Percentiles rank a stretch among this genome's conserved stretches.
Conservation (phyloP, 2,888 invertebrate species). For the Atrina japonica region DNA sequence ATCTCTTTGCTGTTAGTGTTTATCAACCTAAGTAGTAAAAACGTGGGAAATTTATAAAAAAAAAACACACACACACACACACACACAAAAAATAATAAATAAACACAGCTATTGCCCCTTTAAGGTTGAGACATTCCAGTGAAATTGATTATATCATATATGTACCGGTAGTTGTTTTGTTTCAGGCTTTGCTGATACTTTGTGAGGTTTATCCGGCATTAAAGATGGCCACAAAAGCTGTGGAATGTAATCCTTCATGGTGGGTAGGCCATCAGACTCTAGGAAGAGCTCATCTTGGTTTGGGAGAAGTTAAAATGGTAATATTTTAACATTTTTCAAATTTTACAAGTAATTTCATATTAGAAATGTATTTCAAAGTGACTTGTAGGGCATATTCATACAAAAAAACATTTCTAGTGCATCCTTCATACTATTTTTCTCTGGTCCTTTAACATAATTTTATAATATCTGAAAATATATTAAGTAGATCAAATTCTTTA, state of each 20-base stretch:
- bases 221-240: slow-evolving; percentile 76
- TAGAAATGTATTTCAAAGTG: neutral
- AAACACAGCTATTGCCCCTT: too few species aligned
- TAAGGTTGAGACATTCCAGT: too few species aligned
- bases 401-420: neutral
- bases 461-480: too few species aligned
- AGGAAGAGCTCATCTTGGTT: slow-evolving; percentile 79
- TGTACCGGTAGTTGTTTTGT: too few species aligned
- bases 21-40: too few species aligned
- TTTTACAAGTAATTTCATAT: neutral
- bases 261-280: slow-evolving; percentile 81
- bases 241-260: slow-evolving; percentile 77
- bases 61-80: too few species aligned
- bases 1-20: too few species aligned
- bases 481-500: too few species aligned
- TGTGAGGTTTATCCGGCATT: slow-evolving; percentile 77
- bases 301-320: slow-evolving; percentile 80
- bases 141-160: too few species aligned
- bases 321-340: slow-evolving; percentile 8
- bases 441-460: too few species aligned
- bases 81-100: too few species aligned
- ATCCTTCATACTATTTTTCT: neutral
- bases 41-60: too few species aligned
- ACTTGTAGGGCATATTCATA: neutral
- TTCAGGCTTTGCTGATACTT: slow-evolving; percentile 74